Percentiles rank a stretch among this genome's conserved stretches.
phyloP scores from a whole-genome alignment of 2,797 vertebrate genomes.

The Cephalopachus bancanus region DNA sequence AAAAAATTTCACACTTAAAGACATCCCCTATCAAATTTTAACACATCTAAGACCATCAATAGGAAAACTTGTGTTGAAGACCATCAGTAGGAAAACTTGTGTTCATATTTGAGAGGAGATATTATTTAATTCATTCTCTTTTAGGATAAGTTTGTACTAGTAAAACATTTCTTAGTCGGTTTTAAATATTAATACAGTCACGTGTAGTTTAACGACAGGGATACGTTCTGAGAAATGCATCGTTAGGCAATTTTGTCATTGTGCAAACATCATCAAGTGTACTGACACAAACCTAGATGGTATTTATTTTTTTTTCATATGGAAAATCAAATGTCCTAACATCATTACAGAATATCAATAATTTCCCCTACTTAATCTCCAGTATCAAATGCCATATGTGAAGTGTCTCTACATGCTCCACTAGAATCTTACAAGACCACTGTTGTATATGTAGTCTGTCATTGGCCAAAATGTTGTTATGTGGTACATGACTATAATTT shows the following conservation, averaged over 20 bases:
- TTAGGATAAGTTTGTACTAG: background rate
- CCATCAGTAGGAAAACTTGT: background rate
- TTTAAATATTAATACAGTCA: slow-evolving; percentile 18
- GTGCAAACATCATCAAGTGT: background rate
- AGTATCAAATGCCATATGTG: background rate
- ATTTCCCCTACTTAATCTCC: background rate
- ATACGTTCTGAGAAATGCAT: background rate
- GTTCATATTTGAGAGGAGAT: background rate
- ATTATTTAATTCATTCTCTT: background rate
- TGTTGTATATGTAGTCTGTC: no score
- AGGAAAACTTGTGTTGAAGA: background rate
- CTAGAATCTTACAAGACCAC: background rate
- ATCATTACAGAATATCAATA: background rate
- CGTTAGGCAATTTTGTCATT: background rate
- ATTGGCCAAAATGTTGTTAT: background rate
- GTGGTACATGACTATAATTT: background rate
- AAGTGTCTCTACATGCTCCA: background rate
- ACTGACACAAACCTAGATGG: background rate
- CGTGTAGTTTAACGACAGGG: background rate
- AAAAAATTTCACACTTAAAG: background rate
- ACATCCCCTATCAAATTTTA: slow-evolving; percentile 17
- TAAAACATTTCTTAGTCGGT: background rate
- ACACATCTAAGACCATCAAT: background rate
- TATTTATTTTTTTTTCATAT: background rate
- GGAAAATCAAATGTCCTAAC: background rate